phyloP scores from a whole-genome alignment of 2,888 invertebrate genomes.

The Lymantria dispar region DNA sequence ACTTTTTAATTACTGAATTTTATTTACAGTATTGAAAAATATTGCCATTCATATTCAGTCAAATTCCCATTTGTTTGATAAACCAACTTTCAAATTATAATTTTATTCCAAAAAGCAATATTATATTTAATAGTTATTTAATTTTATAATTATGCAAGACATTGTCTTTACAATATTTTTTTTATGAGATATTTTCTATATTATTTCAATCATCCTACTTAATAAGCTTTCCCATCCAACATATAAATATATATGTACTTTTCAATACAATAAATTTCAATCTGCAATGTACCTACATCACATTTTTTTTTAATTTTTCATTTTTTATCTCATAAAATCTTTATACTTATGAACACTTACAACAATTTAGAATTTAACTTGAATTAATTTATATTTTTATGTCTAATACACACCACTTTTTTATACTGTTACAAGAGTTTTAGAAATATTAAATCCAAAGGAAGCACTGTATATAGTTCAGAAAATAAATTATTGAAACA shows the following conservation, averaged over 20 bases:
- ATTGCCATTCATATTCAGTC: constrained; percentile 60
- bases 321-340: constrained; percentile 66
- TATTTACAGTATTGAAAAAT: constrained; percentile 22
- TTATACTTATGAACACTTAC: constrained; percentile 75
- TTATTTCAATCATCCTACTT: constrained; percentile 24
- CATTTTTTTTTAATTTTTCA: constrained; percentile 44
- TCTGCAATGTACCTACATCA: constrained; percentile 42
- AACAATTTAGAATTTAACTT: constrained; percentile 78
- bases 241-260: constrained; percentile 42
- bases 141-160: constrained; percentile 40
- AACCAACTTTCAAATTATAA: too few relatives aligned
- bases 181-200: constrained; percentile 34
- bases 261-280: constrained; percentile 42
- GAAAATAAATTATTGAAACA: constrained; percentile 29
- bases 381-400: constrained; percentile 33
- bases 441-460: background rate
- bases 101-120: constrained; percentile 15
- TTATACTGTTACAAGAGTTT: background rate
- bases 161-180: constrained; percentile 51
- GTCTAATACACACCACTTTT: constrained; percentile 50
- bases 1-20: too few relatives aligned
- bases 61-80: constrained; percentile 36
- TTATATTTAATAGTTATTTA: constrained; percentile 18
- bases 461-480: constrained; percentile 16
- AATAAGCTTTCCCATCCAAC: constrained; percentile 36